A percentile compares a stretch with the other conserved stretches of the same genome.
phyloP scores from a whole-genome alignment of 2,888 invertebrate genomes.

The Atethmia centrago region DNA sequence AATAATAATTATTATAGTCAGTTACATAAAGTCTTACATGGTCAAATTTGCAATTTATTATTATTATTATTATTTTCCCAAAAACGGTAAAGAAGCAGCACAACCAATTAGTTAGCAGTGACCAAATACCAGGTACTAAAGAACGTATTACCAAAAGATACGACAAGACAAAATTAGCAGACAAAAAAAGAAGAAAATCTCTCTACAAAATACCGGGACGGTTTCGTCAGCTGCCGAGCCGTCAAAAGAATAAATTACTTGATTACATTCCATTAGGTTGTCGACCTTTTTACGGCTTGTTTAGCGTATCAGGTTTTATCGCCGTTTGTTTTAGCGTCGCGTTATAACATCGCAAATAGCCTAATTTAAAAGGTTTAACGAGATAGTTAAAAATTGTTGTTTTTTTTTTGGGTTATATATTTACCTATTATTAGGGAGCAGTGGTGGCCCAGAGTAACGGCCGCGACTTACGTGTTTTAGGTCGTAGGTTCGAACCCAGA shows the following conservation, averaged over 20 bases:
- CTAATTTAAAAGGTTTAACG: constrained; percentile 55
- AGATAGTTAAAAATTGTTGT: constrained; percentile 10
- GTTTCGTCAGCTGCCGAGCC: constrained; percentile 28
- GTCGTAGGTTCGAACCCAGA: too few relatives aligned
- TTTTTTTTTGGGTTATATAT: neutral
- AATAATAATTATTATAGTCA: too few relatives aligned
- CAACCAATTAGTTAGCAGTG: neutral
- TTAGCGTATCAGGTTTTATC: constrained; percentile 64
- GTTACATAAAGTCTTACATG: too few relatives aligned
- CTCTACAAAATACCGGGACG: constrained; percentile 33
- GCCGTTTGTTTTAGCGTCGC: constrained; percentile 54
- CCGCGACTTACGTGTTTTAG: too few relatives aligned
- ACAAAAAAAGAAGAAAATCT: constrained; percentile 19
- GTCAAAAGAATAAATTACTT: constrained; percentile 65
- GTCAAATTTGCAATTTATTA: too few relatives aligned
- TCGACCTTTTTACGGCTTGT: constrained; percentile 65
- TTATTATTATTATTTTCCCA: too few relatives aligned
- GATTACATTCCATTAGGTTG: constrained; percentile 66
- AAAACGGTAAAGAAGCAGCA: neutral
- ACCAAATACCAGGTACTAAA: neutral
- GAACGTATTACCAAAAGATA: constrained; percentile 1
- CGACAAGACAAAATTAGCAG: neutral
- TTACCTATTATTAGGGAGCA: too few relatives aligned
- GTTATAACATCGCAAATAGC: constrained; percentile 44
- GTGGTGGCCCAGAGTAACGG: too few relatives aligned